Evolutionary conservation across 2,113 vertebrate genomes (phyloP), one percentile per base, ranked within the genome.

Genomic region (Microcebus lehilahytsara): DNA sequence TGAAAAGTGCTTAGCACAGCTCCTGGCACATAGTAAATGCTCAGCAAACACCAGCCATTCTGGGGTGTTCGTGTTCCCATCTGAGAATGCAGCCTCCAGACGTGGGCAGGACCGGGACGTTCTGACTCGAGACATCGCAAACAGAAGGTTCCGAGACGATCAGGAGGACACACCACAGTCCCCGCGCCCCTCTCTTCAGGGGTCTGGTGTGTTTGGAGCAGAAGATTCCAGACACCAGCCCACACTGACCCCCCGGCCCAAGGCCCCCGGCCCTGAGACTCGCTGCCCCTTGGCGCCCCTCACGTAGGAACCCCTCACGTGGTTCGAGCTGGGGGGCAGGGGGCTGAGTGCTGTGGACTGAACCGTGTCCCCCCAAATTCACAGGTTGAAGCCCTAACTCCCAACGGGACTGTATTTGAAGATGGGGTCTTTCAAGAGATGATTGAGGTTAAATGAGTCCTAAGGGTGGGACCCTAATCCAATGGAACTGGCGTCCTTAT

Each of bases 271-370:
- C 71, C 85, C 72, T 12, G 25, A 37, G 11, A 13, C 40, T 80
- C 32, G 46, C 80, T 40, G 12, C 27, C 37, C 25, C 10, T 9
- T 6, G 17, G 46, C 1, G 3, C 14, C 12, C 71, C 53, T 85
- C 53, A 12, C 6, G 10, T 20, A 16, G 6, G 40, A 37, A 42
- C 40, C 40, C 40, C 40, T 42, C 40, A 37, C 30, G 27, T 2
- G 16, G 7, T 12, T 0, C 0, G 0, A 64, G 53, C 40, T 14
- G 42, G 49, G 34, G 53, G 37, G 46, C 23, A 5, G 12, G 67
- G n/a, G 2, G 9, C 40, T 8, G 4, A 16, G 14, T 0, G 14
- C 5, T 1, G 8, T 11, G 20, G 53, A 42, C 8, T 11, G 62
- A 22, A 51, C 3, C 46, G 64, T 37, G 5, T 9, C 11, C 22